These are phyloP conservation scores for Herpetotheres cachinnans DNA, from an alignment of 2,113 vertebrate species.

Conservation along the genomic window DNA sequence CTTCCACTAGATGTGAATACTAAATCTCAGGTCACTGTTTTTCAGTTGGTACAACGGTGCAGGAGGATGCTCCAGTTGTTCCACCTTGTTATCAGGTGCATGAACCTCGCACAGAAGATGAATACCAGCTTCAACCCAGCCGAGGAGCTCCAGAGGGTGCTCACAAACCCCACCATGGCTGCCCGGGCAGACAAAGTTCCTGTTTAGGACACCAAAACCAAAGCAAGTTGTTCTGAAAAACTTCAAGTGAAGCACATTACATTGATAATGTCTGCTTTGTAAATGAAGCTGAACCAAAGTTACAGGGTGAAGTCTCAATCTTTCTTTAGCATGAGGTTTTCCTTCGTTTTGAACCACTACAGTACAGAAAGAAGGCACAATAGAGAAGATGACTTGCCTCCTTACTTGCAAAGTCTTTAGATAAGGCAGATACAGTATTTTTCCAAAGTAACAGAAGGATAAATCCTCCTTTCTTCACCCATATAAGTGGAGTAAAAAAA, in stretches of 20 bases:
- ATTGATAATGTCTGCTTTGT: fast-evolving
- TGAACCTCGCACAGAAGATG: not conserved
- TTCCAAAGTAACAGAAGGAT: not conserved
- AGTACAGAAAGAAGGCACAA: not conserved
- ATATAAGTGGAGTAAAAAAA: not conserved
- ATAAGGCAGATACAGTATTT: not conserved
- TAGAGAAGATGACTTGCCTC: not conserved
- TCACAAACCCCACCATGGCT: not conserved
- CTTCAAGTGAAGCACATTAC: not conserved
- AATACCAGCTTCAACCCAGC: not conserved
- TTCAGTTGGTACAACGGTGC: too few relatives aligned
- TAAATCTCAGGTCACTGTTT: not conserved
- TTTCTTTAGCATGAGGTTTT: not conserved
- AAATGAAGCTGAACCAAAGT: not conserved
- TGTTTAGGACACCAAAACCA: not conserved
- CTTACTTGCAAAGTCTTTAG: not conserved
- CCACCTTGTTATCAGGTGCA: not conserved
- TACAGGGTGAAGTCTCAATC: not conserved
- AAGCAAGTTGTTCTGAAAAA: not conserved
- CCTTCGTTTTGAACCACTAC: not conserved
- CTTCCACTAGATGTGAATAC: not conserved
- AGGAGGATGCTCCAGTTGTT: not conserved
- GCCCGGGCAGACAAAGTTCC: not conserved
- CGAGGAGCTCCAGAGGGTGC: not conserved
- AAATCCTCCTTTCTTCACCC: not conserved